These are phyloP conservation scores for Elaphurus davidianus DNA, from an alignment of 2,113 vertebrate species.

Conservation along the genomic window DNA sequence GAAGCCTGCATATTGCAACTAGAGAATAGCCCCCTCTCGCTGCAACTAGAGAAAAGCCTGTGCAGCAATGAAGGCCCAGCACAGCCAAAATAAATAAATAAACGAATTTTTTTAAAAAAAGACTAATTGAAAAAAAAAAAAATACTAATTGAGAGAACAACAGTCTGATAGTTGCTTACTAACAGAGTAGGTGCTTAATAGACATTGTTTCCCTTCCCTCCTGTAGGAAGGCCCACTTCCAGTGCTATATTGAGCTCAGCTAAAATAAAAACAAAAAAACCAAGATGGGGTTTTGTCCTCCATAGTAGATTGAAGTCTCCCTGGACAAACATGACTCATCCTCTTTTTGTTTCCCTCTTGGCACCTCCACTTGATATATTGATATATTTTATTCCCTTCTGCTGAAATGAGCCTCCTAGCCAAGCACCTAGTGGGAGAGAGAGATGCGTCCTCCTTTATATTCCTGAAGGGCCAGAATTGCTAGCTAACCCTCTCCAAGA, in stretches of 20 bases:
- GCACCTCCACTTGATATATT: neutral
- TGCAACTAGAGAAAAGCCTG: neutral
- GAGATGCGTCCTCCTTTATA: neutral
- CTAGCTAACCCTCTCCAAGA: conserved; percentile 37
- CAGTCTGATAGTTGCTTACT: neutral
- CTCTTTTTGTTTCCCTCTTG: neutral
- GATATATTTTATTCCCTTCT: conserved; percentile 33
- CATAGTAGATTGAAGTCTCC: neutral
- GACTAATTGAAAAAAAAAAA: neutral
- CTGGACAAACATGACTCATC: neutral
- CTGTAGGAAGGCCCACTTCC: neutral
- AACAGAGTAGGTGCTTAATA: neutral
- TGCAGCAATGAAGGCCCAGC: neutral
- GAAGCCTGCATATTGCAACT: neutral
- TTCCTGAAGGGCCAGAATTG: neutral
- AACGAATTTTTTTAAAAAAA: neutral
- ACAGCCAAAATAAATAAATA: neutral
- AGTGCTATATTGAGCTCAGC: neutral
- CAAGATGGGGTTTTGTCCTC: neutral
- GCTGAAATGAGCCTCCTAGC: neutral
- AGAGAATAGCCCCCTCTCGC: fast-evolving
- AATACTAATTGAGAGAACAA: neutral
- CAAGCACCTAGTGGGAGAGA: neutral
- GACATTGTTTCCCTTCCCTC: neutral
- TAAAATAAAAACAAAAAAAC: neutral